phyloP scores from a whole-genome alignment of 2,888 invertebrate genomes.

The Meliscaeva auricollis region DNA sequence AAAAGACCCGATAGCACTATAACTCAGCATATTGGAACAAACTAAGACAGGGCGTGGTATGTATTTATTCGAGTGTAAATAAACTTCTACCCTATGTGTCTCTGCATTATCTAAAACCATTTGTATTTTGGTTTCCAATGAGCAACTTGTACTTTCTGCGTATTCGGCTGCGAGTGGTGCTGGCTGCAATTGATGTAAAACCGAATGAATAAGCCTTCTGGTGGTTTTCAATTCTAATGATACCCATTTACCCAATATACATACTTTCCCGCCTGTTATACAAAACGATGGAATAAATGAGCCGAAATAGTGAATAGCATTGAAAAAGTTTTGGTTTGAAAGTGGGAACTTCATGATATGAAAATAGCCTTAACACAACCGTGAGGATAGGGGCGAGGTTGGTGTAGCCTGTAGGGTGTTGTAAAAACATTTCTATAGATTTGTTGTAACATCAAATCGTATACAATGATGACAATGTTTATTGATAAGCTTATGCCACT shows the following conservation, averaged over 20 bases:
- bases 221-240: slow-evolving; percentile 24
- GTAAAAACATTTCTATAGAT: too few species aligned
- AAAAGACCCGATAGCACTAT: slow-evolving; percentile 15
- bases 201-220: slow-evolving; percentile 21
- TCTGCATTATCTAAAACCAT: slow-evolving; percentile 12
- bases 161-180: slow-evolving; percentile 12
- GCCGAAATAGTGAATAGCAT: not conserved
- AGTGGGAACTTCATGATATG: slow-evolving; percentile 48
- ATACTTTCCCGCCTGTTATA: not conserved
- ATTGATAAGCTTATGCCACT: slow-evolving; percentile 22
- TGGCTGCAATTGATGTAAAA: slow-evolving; percentile 9
- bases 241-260: not conserved
- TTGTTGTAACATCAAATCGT: slow-evolving; percentile 34
- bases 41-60: not conserved
- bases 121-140: slow-evolving; percentile 53
- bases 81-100: slow-evolving; percentile 23
- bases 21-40: slow-evolving; percentile 19
- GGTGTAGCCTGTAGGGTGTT: too few species aligned
- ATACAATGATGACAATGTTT: slow-evolving; percentile 19
- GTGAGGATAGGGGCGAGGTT: not conserved
- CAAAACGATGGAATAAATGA: slow-evolving; percentile 1
- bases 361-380: slow-evolving; percentile 8
- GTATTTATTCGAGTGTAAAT: slow-evolving; percentile 60
- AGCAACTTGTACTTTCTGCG: slow-evolving; percentile 19
- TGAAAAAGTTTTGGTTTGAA: slow-evolving; percentile 26